These are phyloP conservation scores for Brachionus calyciflorus DNA, from an alignment of 1,140 invertebrate genomes.

Conservation along the genomic window DNA sequence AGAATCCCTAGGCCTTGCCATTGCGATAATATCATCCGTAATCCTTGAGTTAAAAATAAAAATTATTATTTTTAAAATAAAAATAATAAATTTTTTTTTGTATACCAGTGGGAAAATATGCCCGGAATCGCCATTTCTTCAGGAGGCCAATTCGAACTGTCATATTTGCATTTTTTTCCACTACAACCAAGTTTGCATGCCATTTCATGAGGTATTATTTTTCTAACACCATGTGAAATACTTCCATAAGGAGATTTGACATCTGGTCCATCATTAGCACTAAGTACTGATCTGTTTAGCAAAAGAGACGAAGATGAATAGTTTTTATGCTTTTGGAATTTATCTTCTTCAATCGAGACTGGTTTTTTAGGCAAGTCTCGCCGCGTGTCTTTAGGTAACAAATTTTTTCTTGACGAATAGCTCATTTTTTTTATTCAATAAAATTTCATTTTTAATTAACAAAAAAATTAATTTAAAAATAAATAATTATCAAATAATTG, in stretches of 20 bases:
- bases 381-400: background rate
- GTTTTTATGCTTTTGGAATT: background rate
- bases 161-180: constrained; percentile 76
- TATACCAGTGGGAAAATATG: constrained; percentile 78
- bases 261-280: background rate
- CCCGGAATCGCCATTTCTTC: constrained; percentile 72
- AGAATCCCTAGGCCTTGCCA: constrained; percentile 69
- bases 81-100: background rate
- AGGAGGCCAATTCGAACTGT: constrained; percentile 68
- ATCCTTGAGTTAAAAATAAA: constrained; percentile 67
- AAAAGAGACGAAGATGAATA: background rate
- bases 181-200: constrained; percentile 64
- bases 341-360: background rate
- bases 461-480: no score
- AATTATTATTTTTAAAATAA: background rate
- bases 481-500: no score
- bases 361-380: background rate
- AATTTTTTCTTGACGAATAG: background rate
- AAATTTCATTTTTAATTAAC: background rate
- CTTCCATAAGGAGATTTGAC: constrained; percentile 31
- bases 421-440: background rate
- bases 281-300: background rate
- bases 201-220: constrained; percentile 29
- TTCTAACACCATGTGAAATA: constrained; percentile 13
- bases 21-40: constrained; percentile 79